phyloP scores from a whole-genome alignment of 2,797 vertebrate species.

The Heteromormyrus szaboi region DNA sequence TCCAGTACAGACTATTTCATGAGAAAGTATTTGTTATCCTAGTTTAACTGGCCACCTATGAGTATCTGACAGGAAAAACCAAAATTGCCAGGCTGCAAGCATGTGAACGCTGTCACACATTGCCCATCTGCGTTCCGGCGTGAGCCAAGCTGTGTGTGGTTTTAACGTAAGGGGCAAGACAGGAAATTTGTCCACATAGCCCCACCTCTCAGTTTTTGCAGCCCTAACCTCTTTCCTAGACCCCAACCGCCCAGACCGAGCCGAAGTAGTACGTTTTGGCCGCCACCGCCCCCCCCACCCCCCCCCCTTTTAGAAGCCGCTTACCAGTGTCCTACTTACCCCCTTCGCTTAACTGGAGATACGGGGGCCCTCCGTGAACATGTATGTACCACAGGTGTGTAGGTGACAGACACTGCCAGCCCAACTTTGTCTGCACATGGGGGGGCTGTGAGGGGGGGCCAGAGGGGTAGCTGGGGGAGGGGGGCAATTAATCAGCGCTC shows the following conservation, averaged over 20 bases:
- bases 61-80: slow-evolving; percentile 2
- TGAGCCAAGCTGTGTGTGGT: neutral
- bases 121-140: neutral
- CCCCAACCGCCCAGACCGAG: slow-evolving; percentile 6
- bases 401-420: slow-evolving; percentile 48
- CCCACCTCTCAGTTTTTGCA: neutral
- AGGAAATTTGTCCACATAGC: neutral
- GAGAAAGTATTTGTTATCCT: neutral
- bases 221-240: slow-evolving; percentile 1
- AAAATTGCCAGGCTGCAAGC: neutral
- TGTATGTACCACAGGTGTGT: slow-evolving; percentile 18
- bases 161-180: slow-evolving; percentile 11
- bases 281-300: no score
- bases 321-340: slow-evolving; percentile 11
- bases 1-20: neutral
- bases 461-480: neutral
- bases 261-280: neutral
- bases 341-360: neutral
- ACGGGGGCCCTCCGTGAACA: slow-evolving; percentile 12
- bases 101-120: neutral
- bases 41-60: neutral
- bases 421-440: neutral
- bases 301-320: neutral
- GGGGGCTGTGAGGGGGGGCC: neutral
- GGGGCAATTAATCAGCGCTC: neutral